Conservation (phyloP, 2,113 vertebrate species). For the Calypte anna region DNA sequence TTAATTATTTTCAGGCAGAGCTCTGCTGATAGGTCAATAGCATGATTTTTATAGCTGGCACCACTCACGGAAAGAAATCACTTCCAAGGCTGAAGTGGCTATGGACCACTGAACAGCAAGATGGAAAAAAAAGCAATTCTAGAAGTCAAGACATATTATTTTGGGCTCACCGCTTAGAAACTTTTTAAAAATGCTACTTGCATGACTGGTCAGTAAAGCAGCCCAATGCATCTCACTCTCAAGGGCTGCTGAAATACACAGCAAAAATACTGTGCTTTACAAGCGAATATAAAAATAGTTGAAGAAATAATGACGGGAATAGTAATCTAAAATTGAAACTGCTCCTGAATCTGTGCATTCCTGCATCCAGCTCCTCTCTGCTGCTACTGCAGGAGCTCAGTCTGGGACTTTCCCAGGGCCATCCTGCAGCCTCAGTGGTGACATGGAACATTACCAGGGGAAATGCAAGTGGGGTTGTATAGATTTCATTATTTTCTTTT, state of each 20-base stretch:
- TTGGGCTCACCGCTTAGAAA: neutral
- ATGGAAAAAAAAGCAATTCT: neutral
- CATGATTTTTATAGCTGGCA: neutral
- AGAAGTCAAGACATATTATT: neutral
- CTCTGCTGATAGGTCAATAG: neutral
- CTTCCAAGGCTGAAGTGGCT: neutral
- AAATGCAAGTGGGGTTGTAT: too few relatives aligned
- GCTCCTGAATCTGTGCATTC: too few relatives aligned
- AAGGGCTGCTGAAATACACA: neutral
- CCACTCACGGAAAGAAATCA: neutral
- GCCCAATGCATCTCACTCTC: neutral
- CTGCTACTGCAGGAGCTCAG: too few relatives aligned
- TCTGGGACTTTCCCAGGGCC: too few relatives aligned
- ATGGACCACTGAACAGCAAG: neutral
- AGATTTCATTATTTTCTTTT: too few relatives aligned
- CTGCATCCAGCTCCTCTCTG: too few relatives aligned
- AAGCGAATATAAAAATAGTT: neutral
- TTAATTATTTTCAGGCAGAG: constrained; percentile 3
- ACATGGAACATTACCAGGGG: too few relatives aligned
- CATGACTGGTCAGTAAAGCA: neutral
- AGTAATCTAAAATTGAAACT: neutral
- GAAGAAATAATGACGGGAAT: neutral
- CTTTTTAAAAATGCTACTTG: neutral
- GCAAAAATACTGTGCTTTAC: neutral
- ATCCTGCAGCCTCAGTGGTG: too few relatives aligned